Evolutionary conservation across 2,888 invertebrate genomes (phyloP).

Genomic region (Augiades crinisus): DNA sequence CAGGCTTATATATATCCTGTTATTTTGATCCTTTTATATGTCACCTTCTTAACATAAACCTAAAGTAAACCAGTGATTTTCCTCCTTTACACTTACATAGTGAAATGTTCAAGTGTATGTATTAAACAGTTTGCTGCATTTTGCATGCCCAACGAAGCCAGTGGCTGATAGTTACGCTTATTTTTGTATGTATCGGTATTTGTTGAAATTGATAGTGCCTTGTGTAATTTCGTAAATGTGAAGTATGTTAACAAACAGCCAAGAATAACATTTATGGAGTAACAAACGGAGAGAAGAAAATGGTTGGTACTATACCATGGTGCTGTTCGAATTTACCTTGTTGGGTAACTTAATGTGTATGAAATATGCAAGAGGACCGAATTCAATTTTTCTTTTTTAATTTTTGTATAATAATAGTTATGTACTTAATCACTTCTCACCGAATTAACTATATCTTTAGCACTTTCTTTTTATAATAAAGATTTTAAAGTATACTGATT

Average conservation of each 20-base stretch:
- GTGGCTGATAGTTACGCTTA: conserved; percentile 17
- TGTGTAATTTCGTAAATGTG: conserved; percentile 8
- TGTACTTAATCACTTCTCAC: conserved; percentile 67
- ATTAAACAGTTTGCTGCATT: neutral
- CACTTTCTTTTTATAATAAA: conserved; percentile 44
- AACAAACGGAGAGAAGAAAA: conserved; percentile 10
- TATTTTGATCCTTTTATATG: neutral
- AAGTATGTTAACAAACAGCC: neutral
- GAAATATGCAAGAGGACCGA: conserved; percentile 7
- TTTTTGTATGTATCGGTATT: conserved; percentile 3
- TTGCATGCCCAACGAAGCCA: neutral
- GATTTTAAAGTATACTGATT: conserved; percentile 6
- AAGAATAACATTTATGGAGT: neutral
- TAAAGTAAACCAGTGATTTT: neutral
- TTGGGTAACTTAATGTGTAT: conserved; percentile 17
- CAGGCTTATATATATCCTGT: neutral
- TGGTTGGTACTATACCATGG: conserved; percentile 36
- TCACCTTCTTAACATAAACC: no score
- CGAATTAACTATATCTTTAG: conserved; percentile 67
- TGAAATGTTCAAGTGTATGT: neutral
- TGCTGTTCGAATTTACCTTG: conserved; percentile 28
- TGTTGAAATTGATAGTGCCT: conserved; percentile 17
- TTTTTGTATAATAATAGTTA: conserved; percentile 26
- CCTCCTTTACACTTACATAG: neutral
- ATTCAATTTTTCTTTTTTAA: conserved; percentile 19